These are phyloP conservation scores for Deilephila elpenor DNA, from an alignment of 2,888 invertebrate genomes.

Conservation along the genomic window DNA sequence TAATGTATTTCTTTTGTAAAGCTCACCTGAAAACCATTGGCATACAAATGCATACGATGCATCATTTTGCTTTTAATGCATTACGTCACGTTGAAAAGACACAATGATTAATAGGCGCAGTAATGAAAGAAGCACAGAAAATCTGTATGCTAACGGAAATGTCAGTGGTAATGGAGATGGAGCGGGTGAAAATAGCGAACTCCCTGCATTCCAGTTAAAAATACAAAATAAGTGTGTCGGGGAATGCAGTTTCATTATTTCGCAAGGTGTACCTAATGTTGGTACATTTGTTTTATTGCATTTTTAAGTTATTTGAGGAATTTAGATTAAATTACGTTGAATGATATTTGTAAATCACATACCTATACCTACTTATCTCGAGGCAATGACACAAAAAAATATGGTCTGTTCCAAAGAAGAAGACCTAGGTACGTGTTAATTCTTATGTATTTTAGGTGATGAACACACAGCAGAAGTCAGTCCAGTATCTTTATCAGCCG, in stretches of 20 bases:
- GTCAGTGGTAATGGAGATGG: slow-evolving; percentile 11
- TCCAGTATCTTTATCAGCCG: too few species aligned
- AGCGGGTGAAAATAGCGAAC: not conserved
- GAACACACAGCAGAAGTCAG: too few species aligned
- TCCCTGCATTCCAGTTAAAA: slow-evolving; percentile 9
- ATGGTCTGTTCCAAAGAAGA: too few species aligned
- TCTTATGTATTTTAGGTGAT: too few species aligned
- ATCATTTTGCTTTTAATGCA: not conserved
- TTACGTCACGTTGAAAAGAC: not conserved
- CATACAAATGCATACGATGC: not conserved
- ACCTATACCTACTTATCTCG: too few species aligned
- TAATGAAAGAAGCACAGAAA: slow-evolving; percentile 12
- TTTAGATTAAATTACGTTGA: too few species aligned
- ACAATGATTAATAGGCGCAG: slow-evolving; percentile 6
- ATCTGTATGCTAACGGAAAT: slow-evolving; percentile 23
- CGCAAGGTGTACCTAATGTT: not conserved
- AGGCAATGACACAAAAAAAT: too few species aligned
- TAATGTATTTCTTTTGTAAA: too few species aligned
- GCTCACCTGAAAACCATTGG: not conserved
- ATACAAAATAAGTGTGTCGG: slow-evolving; percentile 11
- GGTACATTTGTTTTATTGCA: not conserved
- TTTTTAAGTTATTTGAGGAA: not conserved
- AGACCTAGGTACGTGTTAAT: too few species aligned
- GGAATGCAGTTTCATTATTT: slow-evolving; percentile 8
- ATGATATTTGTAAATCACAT: too few species aligned